These are phyloP conservation scores for Axea sp. DNA, from an alignment of 2,888 invertebrate species.

Conservation along the genomic window DNA sequence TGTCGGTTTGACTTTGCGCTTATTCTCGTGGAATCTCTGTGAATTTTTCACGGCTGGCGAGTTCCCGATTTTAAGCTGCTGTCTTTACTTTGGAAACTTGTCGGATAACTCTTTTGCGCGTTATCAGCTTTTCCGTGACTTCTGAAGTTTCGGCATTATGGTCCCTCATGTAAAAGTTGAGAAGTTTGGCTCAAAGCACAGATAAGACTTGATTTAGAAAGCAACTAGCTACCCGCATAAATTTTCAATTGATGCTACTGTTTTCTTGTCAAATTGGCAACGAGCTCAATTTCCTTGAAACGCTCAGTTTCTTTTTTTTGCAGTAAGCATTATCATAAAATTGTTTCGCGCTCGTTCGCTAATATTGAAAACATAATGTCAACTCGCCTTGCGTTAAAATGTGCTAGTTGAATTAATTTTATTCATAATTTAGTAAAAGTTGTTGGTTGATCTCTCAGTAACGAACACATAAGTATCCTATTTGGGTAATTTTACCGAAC, in stretches of 20 bases:
- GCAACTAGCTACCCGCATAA: constrained; percentile 56
- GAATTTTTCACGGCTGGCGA: constrained; percentile 55
- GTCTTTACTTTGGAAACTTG: constrained; percentile 60
- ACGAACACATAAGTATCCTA: no score
- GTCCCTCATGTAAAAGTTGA: constrained; percentile 53
- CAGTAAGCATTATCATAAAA: no score
- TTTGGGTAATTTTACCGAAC: no score
- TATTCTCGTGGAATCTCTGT: constrained; percentile 40
- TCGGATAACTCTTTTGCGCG: constrained; percentile 61
- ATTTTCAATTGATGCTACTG: constrained; percentile 52
- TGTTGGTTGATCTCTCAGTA: no score
- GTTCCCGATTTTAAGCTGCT: constrained; percentile 58
- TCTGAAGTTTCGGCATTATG: constrained; percentile 52
- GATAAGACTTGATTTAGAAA: constrained; percentile 63
- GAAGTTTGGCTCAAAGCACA: constrained; percentile 44
- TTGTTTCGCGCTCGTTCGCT: no score
- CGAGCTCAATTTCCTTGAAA: constrained; percentile 20
- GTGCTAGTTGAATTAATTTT: no score
- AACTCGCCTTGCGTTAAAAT: no score
- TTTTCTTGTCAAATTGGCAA: constrained; percentile 50
- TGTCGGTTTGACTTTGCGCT: constrained; percentile 45
- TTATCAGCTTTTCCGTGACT: constrained; percentile 63
- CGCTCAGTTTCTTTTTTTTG: no score
- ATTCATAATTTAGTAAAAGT: no score
- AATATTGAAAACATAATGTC: no score